Evolutionary conservation across 1,140 invertebrate genomes (phyloP), one percentile per base, ranked within the genome.

Genomic region (Bemisia tabaci): DNA sequence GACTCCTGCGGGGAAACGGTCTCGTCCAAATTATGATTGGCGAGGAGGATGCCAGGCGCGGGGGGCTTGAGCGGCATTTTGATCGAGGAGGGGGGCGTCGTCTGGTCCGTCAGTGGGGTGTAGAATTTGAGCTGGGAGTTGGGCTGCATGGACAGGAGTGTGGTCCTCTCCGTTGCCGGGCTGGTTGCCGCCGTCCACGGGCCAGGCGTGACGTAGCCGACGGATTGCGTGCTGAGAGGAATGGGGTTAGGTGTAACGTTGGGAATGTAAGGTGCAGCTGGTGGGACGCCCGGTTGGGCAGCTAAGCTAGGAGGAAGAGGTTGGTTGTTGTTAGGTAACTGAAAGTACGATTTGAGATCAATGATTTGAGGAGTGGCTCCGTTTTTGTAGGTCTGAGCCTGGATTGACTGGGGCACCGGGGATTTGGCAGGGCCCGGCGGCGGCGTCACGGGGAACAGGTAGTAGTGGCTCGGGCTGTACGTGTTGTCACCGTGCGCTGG

Each of bases 81-180:
- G 5, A 61, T 25, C 11, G 24, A 22, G n/a, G 60, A 25, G 5
- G 60, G 11, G 9, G 60, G 22, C 5, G 60, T 61, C 9, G 60
- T 25, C 22, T 25, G 60, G 11, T 61, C 60, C 60, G 60, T 22
- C 60, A 61, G 5, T n/a, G 60, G 60, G 11, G 60, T 61, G 22
- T 61, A 22, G 60, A 22, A 9, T 22, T 61, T 61, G 60, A 61
- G 5, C n/a, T 61, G n/a, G n/a, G 60, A 22, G 60, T 61, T 61
- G 60, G 60, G 60, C n/a, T 11, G 60, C 60, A 61, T 48, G 5
- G 33, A 48, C 5, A 48, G 33, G 33, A 48, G 33, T 5, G 60
- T 22, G 60, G 60, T 61, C 60, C 22, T 25, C 5, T 22, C 24
- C 5, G 60, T 61, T 61, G 60, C 60, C n/a, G 5, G n/a, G 60